Evolutionary conservation across 1,140 invertebrate species (phyloP).

Genomic region (Maconellicoccus hirsutus): DNA sequence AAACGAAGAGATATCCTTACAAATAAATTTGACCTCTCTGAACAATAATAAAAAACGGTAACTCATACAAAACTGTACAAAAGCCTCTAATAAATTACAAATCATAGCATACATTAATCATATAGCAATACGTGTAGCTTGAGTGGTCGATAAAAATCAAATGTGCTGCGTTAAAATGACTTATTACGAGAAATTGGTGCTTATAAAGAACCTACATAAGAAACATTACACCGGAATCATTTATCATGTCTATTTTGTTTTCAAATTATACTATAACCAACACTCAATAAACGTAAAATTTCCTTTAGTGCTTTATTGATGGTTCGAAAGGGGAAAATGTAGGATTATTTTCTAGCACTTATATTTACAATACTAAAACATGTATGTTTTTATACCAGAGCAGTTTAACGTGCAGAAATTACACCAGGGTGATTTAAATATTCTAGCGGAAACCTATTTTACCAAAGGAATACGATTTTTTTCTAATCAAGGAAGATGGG

Average conservation of each 20-base stretch:
- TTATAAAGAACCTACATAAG: background rate
- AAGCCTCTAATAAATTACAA: background rate
- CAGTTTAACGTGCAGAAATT: background rate
- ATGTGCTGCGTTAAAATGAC: background rate
- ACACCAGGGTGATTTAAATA: background rate
- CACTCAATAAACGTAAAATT: background rate
- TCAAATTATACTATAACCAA: background rate
- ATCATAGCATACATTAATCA: background rate
- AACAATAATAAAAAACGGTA: background rate
- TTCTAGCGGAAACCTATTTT: background rate
- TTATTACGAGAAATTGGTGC: conserved; percentile 3
- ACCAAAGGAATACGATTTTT: conserved; percentile 3
- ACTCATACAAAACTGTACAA: background rate
- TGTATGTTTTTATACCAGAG: conserved; percentile 11
- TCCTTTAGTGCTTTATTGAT: conserved; percentile 1
- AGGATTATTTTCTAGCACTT: background rate
- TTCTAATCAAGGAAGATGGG: conserved; percentile 11
- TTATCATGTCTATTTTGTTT: conserved; percentile 21
- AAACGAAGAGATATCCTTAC: background rate
- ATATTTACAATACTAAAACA: background rate
- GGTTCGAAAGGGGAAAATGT: background rate
- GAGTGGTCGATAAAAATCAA: background rate
- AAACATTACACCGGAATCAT: conserved; percentile 18
- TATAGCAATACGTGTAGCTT: background rate
- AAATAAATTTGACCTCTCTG: background rate